Percentiles rank a stretch among this genome's conserved stretches.
These are phyloP conservation scores for Excalfactoria chinensis DNA, from an alignment of 2,113 vertebrate species.

Conservation along the genomic window DNA sequence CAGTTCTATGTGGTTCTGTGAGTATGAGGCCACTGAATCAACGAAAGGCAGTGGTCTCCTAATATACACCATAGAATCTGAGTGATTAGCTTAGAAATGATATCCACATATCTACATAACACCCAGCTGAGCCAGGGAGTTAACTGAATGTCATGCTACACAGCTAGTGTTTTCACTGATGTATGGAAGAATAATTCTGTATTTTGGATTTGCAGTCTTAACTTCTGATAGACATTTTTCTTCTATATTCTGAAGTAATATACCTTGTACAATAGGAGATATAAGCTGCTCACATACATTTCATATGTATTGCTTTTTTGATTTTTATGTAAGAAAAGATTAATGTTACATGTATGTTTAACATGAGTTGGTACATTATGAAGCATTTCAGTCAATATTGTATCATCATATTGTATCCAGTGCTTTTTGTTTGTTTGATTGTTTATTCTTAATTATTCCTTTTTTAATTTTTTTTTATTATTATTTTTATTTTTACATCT, in stretches of 20 bases:
- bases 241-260: not conserved
- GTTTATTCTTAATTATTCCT: not conserved
- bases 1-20: not conserved
- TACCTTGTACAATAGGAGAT: not conserved
- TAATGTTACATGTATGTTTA: not conserved
- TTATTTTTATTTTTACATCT: not conserved
- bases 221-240: not conserved
- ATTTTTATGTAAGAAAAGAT: slow-evolving; percentile 4
- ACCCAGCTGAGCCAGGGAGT: not conserved
- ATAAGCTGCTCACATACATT: not conserved
- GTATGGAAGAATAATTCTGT: not conserved
- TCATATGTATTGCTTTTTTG: not conserved
- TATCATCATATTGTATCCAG: not conserved
- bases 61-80: not conserved
- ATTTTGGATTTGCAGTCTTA: not conserved
- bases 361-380: not conserved
- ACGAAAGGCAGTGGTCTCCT: not conserved
- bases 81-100: not conserved
- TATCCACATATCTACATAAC: not conserved
- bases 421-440: not conserved
- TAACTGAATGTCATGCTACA: not conserved
- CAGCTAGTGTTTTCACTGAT: not conserved
- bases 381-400: not conserved
- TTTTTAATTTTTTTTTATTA: not conserved
- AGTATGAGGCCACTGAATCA: not conserved